Conservation (phyloP, 2,797 vertebrate species). For the Chloroceryle amazona region DNA sequence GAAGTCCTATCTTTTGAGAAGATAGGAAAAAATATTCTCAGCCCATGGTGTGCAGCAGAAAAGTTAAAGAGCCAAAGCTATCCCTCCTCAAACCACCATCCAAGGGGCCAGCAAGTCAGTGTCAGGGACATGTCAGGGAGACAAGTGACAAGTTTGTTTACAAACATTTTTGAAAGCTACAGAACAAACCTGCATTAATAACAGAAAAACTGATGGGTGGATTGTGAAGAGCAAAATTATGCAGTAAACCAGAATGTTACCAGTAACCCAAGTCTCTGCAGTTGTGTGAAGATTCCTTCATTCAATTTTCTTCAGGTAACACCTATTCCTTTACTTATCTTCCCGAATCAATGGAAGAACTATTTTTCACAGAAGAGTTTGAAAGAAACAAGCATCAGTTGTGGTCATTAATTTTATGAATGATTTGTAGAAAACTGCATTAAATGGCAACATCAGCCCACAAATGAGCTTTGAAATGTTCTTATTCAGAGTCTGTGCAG, state of each 20-base stretch:
- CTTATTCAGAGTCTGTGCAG: slow-evolving; percentile 12
- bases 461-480: slow-evolving; percentile 52
- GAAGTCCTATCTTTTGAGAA: not conserved
- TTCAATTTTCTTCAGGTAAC: not conserved
- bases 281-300: not conserved
- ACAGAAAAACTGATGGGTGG: not conserved
- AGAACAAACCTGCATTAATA: not conserved
- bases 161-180: not conserved
- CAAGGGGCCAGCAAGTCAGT: rapidly evolving
- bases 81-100: not conserved
- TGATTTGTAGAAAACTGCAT: slow-evolving; percentile 50
- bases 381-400: slow-evolving; percentile 12
- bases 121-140: not conserved
- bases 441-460: slow-evolving; percentile 45
- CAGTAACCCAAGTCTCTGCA: not conserved
- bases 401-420: slow-evolving; percentile 49
- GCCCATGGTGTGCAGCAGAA: not conserved
- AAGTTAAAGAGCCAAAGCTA: not conserved
- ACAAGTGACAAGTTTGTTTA: not conserved
- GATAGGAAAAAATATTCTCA: not conserved
- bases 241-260: not conserved
- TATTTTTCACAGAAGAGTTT: slow-evolving; percentile 26
- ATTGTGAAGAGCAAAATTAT: not conserved
- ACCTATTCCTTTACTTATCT: not conserved
- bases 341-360: not conserved